Evolutionary conservation across 1,140 invertebrate species (phyloP), one percentile per base, ranked within the genome.

Genomic region (Chymomyza costata): DNA sequence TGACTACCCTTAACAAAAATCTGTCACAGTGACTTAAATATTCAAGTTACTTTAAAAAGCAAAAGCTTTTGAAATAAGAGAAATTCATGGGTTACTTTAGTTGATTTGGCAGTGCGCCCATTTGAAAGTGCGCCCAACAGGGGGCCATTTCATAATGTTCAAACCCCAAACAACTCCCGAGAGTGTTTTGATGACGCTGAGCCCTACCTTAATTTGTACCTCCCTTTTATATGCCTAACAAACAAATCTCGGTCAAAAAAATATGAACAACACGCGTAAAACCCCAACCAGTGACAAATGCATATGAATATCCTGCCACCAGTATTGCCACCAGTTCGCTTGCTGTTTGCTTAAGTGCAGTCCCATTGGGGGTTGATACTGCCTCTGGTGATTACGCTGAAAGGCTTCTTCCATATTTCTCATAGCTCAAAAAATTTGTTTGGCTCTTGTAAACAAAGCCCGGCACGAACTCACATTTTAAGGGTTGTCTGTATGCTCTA

Each of bases 391-490:
- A 18, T 34, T 21, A 8, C 25, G 14, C 32, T n/a, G 16, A 38
- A 38, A 38, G 35, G 35, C 35, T 38, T 38, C 15, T n/a, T n/a
- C n/a, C n/a, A n/a, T n/a, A n/a, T n/a, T n/a, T n/a, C n/a, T n/a
- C n/a, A n/a, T 50, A 43, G 51, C 54, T 38, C 44, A 19, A 80
- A n/a, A n/a, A 78, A 71, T 73, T 68, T 80, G 67, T 80, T 78
- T 80, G 60, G 48, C 25, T 35, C 30, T 41, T n/a, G 62, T 59
- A 80, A 78, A 80, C 67, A 78, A 70, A 17, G 30, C 21, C 44
- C 14, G 37, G 41, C 19, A 34, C 13, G 3, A n/a, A 14, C n/a
- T n/a, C n/a, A n/a, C n/a, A n/a, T n/a, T n/a, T n/a, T n/a, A n/a
- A n/a, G n/a, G n/a, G n/a, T n/a, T n/a, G n/a, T n/a, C n/a, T n/a